These are phyloP conservation scores for Rafetus swinhoei DNA, from an alignment of 2,113 vertebrate genomes.

Conservation along the genomic window DNA sequence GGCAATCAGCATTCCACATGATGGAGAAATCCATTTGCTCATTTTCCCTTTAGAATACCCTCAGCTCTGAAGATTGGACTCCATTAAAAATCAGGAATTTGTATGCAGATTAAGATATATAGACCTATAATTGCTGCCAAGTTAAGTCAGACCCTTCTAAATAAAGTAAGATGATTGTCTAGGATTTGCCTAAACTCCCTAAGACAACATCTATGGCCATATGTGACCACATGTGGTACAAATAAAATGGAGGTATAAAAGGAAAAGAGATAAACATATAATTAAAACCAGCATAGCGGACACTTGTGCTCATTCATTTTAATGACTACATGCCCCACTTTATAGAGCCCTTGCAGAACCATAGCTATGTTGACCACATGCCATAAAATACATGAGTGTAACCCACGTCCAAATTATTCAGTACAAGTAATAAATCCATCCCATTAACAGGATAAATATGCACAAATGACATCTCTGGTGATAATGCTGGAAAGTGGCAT, in stretches of 20 bases:
- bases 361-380: conserved; percentile 73
- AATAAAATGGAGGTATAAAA: conserved; percentile 79
- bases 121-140: conserved; percentile 59
- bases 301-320: conserved; percentile 76
- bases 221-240: conserved; percentile 76
- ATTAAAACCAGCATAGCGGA: conserved; percentile 80
- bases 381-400: conserved; percentile 79
- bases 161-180: conserved; percentile 68
- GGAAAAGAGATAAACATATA: conserved; percentile 81
- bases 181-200: conserved; percentile 61
- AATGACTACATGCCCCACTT: conserved; percentile 67
- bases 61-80: conserved; percentile 22
- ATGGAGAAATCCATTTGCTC: neutral
- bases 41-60: neutral
- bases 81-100: conserved; percentile 35
- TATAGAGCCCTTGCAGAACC: conserved; percentile 73
- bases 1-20: neutral
- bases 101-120: conserved; percentile 41
- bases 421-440: conserved; percentile 79
- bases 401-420: conserved; percentile 72
- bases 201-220: conserved; percentile 73
- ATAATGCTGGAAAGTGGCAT: conserved; percentile 57
- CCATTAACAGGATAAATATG: conserved; percentile 77
- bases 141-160: conserved; percentile 51
- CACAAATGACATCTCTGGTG: conserved; percentile 61